Conservation (phyloP, 2,797 vertebrate genomes). For the Anas bernieri region DNA sequence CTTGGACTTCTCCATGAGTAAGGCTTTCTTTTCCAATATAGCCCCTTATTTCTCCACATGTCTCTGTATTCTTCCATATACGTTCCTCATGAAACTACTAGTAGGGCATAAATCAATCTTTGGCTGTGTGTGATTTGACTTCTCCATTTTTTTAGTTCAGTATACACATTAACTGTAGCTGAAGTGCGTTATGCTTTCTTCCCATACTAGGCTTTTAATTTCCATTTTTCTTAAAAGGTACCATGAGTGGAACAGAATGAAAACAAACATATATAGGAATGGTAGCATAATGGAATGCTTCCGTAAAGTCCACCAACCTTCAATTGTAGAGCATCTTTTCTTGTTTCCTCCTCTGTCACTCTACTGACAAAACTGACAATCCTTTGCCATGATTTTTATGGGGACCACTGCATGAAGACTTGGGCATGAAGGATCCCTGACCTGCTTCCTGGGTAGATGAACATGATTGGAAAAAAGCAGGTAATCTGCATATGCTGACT, state of each 20-base stretch:
- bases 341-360: not conserved
- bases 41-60: not conserved
- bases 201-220: not conserved
- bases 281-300: not conserved
- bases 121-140: not conserved
- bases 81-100: not conserved
- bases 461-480: not conserved
- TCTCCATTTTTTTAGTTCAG: not conserved
- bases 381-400: not conserved
- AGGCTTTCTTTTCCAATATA: not conserved
- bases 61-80: not conserved
- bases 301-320: not conserved
- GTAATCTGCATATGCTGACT: not conserved
- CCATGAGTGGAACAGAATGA: not conserved
- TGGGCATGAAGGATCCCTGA: not conserved
- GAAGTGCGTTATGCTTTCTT: not conserved
- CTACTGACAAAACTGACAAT: not conserved
- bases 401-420: not conserved
- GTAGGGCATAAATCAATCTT: not conserved
- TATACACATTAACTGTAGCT: not conserved
- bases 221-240: not conserved
- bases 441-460: fast-evolving
- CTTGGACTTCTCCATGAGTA: not conserved
- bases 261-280: not conserved
- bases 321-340: not conserved